Evolutionary conservation across 2,797 vertebrate species (phyloP).

Genomic region (Emys orbicularis): DNA sequence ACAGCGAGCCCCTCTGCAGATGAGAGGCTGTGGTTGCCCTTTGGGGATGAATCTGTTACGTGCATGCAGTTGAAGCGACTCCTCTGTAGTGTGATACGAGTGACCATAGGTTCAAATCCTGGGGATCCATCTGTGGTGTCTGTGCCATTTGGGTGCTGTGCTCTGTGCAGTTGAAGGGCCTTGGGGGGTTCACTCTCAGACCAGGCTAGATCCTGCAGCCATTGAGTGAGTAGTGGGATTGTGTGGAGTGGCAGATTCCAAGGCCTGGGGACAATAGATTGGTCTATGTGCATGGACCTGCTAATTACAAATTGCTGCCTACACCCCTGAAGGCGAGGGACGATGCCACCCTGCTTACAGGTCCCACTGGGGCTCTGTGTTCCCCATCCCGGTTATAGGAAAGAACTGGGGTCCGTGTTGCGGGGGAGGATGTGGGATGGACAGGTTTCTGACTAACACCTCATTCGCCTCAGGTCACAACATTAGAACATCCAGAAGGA

Average conservation of each 20-base stretch:
- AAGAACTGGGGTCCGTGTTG: not conserved
- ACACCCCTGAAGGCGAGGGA: not conserved
- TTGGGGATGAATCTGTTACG: not conserved
- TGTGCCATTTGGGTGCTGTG: not conserved
- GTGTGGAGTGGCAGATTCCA: not conserved
- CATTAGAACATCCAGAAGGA: no score
- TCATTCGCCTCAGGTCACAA: not conserved
- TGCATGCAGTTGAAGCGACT: not conserved
- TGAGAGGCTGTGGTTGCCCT: not conserved
- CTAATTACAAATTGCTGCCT: not conserved
- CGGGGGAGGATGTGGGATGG: not conserved
- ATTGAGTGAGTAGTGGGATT: not conserved
- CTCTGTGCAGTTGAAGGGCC: not conserved
- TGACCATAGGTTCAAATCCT: rapidly evolving
- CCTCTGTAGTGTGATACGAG: not conserved
- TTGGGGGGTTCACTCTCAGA: not conserved
- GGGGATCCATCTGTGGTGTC: rapidly evolving
- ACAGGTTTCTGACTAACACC: not conserved
- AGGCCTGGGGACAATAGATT: not conserved
- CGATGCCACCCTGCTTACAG: rapidly evolving
- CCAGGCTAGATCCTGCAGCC: not conserved
- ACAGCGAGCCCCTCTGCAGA: not conserved
- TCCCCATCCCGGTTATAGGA: rapidly evolving
- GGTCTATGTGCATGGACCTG: not conserved
- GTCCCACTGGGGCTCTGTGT: not conserved